Evolutionary conservation across 2,797 vertebrate species (phyloP).

Genomic region (Thaleichthys pacificus): DNA sequence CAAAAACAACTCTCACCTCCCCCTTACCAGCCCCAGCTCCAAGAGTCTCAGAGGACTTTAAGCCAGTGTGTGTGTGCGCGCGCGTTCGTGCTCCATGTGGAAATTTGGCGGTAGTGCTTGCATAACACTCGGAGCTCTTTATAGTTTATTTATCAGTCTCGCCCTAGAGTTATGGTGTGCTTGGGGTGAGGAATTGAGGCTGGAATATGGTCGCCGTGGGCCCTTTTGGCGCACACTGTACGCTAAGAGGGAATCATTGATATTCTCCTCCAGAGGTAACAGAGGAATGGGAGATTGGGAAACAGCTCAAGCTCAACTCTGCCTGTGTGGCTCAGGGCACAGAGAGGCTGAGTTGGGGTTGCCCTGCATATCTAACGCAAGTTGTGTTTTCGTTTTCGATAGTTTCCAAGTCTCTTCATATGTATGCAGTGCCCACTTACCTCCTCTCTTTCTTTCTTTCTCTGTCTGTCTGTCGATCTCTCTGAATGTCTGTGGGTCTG

Average conservation of each 20-base stretch:
- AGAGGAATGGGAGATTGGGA: constrained; percentile 80
- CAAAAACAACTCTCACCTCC: neutral
- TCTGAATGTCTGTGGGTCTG: too few relatives aligned
- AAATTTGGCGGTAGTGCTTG: constrained; percentile 54
- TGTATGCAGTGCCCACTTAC: constrained; percentile 30
- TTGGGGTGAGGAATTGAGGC: constrained; percentile 76
- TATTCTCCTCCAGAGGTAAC: constrained; percentile 82
- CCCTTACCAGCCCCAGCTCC: neutral
- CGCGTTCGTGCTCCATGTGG: constrained; percentile 54
- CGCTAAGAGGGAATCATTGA: constrained; percentile 77
- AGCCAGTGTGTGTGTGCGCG: constrained; percentile 24
- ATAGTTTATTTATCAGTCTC: constrained; percentile 78
- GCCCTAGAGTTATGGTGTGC: constrained; percentile 70
- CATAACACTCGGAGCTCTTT: constrained; percentile 51
- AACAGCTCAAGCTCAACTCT: constrained; percentile 78
- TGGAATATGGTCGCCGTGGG: constrained; percentile 72
- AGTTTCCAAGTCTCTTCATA: constrained; percentile 45
- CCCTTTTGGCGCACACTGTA: constrained; percentile 75
- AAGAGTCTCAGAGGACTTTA: constrained; percentile 16
- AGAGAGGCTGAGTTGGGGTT: constrained; percentile 61
- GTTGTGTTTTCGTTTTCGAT: constrained; percentile 57
- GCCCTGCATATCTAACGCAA: constrained; percentile 65
- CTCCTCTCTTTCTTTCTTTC: neutral
- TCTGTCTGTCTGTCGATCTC: neutral
- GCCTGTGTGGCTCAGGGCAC: constrained; percentile 71